Evolutionary conservation across 2,888 invertebrate genomes (phyloP).

Genomic region (Limnephilus lunatus): DNA sequence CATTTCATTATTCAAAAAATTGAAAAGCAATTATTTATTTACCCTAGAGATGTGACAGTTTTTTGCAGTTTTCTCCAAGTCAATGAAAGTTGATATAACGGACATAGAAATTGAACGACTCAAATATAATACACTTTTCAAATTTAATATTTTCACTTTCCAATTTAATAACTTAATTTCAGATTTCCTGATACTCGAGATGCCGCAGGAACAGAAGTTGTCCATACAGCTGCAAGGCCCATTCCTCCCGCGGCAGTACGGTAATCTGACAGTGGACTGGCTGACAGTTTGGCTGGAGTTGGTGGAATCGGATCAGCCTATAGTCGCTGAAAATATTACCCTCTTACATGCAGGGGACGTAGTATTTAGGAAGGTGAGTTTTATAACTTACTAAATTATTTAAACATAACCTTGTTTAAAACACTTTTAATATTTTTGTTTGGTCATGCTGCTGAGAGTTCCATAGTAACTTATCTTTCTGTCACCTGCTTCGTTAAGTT

Average conservation of each 20-base stretch:
- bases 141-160: background rate
- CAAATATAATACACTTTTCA: background rate
- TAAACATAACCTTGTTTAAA: background rate
- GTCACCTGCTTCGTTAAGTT: too few relatives aligned
- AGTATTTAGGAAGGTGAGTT: conserved; percentile 68
- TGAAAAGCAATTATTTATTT: too few relatives aligned
- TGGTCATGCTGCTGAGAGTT: too few relatives aligned
- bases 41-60: too few relatives aligned
- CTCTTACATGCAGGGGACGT: conserved; percentile 49
- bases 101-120: too few relatives aligned
- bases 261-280: conserved; percentile 69
- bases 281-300: conserved; percentile 69
- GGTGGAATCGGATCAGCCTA: conserved; percentile 70
- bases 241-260: conserved; percentile 72
- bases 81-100: too few relatives aligned
- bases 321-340: conserved; percentile 58
- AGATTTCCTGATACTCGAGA: conserved; percentile 70
- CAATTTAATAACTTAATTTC: conserved; percentile 50
- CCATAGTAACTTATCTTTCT: too few relatives aligned
- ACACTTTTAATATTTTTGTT: too few relatives aligned
- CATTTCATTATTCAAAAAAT: too few relatives aligned
- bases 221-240: conserved; percentile 72
- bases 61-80: too few relatives aligned
- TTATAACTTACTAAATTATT: background rate
- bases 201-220: conserved; percentile 68